phyloP scores from a whole-genome alignment of 2,797 vertebrate genomes.

The Oryzias sinensis region DNA sequence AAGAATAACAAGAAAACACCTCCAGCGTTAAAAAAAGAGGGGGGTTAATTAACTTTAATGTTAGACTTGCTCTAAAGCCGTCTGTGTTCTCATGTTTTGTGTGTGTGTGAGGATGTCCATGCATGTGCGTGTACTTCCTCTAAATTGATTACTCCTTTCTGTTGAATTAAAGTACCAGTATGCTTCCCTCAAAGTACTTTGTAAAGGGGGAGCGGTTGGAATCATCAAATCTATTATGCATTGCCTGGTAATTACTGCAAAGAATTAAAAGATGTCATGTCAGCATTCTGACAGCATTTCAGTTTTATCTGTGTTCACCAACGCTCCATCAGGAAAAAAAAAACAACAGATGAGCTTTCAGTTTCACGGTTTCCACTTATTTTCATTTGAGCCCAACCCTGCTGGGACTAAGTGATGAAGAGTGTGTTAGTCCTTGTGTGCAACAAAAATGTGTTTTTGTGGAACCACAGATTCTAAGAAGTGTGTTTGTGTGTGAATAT shows the following conservation, averaged over 20 bases:
- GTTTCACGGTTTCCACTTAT: constrained; percentile 37
- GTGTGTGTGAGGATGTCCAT: neutral
- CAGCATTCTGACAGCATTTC: constrained; percentile 61
- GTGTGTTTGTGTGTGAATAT: constrained; percentile 23
- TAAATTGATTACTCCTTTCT: constrained; percentile 51
- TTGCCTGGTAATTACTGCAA: constrained; percentile 76
- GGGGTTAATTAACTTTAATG: too few species aligned
- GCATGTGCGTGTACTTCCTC: constrained; percentile 14
- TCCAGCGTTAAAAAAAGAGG: too few species aligned
- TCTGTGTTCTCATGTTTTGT: neutral
- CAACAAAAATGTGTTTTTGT: constrained; percentile 25
- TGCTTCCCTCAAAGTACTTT: constrained; percentile 65
- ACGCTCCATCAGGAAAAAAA: constrained; percentile 13
- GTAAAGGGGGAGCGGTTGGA: constrained; percentile 69
- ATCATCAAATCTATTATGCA: constrained; percentile 78
- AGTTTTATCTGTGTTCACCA: constrained; percentile 17
- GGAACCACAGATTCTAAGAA: constrained; percentile 17
- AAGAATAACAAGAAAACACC: too few species aligned
- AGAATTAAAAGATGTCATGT: constrained; percentile 78
- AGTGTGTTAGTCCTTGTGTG: constrained; percentile 37
- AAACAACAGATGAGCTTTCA: constrained; percentile 51
- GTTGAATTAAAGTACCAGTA: constrained; percentile 66
- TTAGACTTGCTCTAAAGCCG: too few species aligned
- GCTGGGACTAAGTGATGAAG: constrained; percentile 54
- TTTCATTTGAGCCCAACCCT: constrained; percentile 33